Conservation (phyloP, 2,888 invertebrate genomes). For the Drosophila subquinaria region DNA sequence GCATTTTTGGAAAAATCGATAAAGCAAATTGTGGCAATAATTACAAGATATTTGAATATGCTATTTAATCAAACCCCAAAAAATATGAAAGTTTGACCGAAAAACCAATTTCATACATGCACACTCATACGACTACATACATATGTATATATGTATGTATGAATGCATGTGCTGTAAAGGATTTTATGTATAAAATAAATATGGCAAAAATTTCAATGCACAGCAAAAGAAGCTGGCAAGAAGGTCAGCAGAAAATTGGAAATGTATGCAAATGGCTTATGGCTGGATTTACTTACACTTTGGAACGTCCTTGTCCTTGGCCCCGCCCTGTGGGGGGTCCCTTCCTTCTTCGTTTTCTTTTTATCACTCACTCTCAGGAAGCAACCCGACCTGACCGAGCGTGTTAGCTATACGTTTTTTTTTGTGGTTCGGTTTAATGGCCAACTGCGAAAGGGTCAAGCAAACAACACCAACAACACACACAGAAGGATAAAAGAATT, state of each 20-base stretch:
- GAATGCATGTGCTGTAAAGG: conserved; percentile 16
- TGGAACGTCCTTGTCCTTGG: conserved; percentile 31
- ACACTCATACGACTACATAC: background rate
- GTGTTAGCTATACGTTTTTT: conserved; percentile 40
- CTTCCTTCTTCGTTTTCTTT: conserved; percentile 23
- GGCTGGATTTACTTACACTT: conserved; percentile 74
- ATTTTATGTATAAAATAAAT: conserved; percentile 22
- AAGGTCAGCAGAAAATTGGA: conserved; percentile 53
- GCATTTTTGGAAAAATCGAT: conserved; percentile 14
- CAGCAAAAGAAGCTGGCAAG: conserved; percentile 30
- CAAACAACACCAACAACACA: conserved; percentile 22
- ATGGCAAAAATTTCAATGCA: conserved; percentile 25
- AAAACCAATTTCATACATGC: conserved; percentile 1
- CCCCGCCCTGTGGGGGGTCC: background rate
- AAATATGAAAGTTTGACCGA: conserved; percentile 6
- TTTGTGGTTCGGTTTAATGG: conserved; percentile 61
- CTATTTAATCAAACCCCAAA: conserved; percentile 8
- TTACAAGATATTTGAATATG: conserved; percentile 13
- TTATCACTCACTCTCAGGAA: conserved; percentile 60
- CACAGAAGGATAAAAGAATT: conserved; percentile 42
- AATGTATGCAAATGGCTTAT: conserved; percentile 78
- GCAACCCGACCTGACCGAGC: conserved; percentile 32
- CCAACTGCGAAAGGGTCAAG: conserved; percentile 56
- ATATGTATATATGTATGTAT: conserved; percentile 1
- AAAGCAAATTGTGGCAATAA: conserved; percentile 12